A percentile compares a stretch with the other conserved stretches of the same genome.
phyloP scores from a whole-genome alignment of 2,888 invertebrate genomes.

The Orchesellides sinensis region DNA sequence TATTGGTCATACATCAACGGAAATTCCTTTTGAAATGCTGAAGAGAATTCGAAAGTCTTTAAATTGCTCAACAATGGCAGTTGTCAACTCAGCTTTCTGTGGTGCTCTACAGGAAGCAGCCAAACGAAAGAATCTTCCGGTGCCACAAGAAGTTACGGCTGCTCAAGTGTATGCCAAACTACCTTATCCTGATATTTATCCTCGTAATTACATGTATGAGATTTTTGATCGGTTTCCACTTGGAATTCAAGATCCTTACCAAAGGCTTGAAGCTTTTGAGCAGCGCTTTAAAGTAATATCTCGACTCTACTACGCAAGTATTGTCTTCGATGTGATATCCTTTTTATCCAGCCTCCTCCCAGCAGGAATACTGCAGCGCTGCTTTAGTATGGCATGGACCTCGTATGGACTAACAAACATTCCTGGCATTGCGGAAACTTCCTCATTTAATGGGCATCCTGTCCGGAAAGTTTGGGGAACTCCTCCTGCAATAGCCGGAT shows the following conservation, averaged over 20 bases:
- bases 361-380: no score
- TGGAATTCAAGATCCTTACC: neutral
- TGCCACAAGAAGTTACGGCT: neutral
- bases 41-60: neutral
- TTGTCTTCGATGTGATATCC: no score
- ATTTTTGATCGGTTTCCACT: neutral
- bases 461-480: no score
- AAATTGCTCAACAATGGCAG: conserved; percentile 1
- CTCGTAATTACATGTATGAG: neutral
- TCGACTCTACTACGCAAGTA: no score
- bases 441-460: no score
- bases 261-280: neutral
- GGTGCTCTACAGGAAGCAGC: neutral
- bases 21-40: neutral
- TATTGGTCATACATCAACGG: neutral
- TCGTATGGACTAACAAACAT: no score
- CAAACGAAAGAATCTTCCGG: neutral
- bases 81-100: neutral
- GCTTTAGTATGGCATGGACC: no score
- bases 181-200: neutral
- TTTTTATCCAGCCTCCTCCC: no score
- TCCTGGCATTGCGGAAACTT: no score
- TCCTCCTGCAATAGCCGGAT: no score
- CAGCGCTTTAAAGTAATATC: no score
- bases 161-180: neutral